Evolutionary conservation across 30 jellyfish, hydroid and myxozoan species (phyloP), one percentile per base, ranked within the genome.

Genomic region (Pseudorhiza aurosa): DNA sequence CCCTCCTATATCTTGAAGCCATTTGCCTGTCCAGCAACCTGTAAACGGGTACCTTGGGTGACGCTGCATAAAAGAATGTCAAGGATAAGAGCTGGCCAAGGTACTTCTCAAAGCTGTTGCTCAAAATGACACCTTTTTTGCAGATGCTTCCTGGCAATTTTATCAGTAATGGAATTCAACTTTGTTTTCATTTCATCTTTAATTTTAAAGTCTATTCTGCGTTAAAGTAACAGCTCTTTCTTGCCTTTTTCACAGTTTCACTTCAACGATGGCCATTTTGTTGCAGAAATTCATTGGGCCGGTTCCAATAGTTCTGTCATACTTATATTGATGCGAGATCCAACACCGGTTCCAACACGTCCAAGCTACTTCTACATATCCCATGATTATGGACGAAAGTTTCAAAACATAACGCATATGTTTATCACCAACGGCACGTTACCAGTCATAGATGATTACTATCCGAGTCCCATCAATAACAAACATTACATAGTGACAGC

Each of bases 231-330:
- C n/a, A n/a, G n/a, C n/a, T n/a, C n/a, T 1, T 31, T 0, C 25
- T 58, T 40, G 11, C 37, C 47, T 24, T 47, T 32, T 80, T 65
- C 29, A 47, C 56, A 92, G 98, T 70, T 44, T 49, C 87, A 80
- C 30, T 92, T 92, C 92, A 85, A 92, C 64, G 98, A 92, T 75
- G 28, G 33, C 60, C 98, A 92, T 72, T 85, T 28, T 65, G 95
- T 92, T 25, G 98, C 98, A 12, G 96, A 92, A 67, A 96, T 92
- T n/a, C 98, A 92, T 57, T 92, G 98, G 98, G 93, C 98, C 37
- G 98, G 98, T 22, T 58, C 85, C 72, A 92, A 92, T 58, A 92
- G 98, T 37, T 85, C 96, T 51, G 92, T 91, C 21, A 85, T 92
- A 27, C 81, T 92, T 73, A 78, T 92, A 25, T 76, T 92, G 32